Conservation (phyloP, 2,888 invertebrate species). For the Cyrtodaria siliqua region DNA sequence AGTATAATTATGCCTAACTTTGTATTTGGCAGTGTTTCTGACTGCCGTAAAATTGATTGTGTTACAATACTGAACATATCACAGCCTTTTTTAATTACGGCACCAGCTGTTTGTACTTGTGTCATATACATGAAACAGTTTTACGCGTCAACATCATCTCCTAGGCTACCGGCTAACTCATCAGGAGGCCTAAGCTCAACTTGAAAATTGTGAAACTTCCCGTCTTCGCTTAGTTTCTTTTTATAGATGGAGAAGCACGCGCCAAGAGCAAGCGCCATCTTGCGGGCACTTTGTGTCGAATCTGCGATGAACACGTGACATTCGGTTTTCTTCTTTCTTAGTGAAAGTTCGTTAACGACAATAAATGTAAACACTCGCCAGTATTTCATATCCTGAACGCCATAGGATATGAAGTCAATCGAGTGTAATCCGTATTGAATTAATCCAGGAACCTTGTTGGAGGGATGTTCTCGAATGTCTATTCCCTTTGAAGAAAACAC, state of each 20-base stretch:
- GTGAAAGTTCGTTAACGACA: constrained; percentile 83
- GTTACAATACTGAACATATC: too few relatives aligned
- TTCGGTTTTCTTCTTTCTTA: constrained; percentile 77
- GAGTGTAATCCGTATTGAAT: constrained; percentile 77
- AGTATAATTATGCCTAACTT: too few relatives aligned
- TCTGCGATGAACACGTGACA: constrained; percentile 84
- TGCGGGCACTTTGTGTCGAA: constrained; percentile 76
- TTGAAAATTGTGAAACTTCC: constrained; percentile 77
- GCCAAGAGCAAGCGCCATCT: constrained; percentile 79
- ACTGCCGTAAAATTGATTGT: too few relatives aligned
- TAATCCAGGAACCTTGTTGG: constrained; percentile 73
- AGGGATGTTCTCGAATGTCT: constrained; percentile 78
- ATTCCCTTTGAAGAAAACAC: constrained; percentile 81
- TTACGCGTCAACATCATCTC: constrained; percentile 71
- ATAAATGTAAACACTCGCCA: constrained; percentile 84
- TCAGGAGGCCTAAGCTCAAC: constrained; percentile 80
- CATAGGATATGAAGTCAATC: constrained; percentile 85
- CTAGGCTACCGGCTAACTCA: constrained; percentile 73
- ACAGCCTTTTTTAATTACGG: too few relatives aligned
- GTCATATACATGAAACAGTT: too few relatives aligned
- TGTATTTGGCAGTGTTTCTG: too few relatives aligned
- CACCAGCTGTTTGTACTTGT: too few relatives aligned
- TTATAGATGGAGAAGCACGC: constrained; percentile 78
- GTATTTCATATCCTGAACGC: constrained; percentile 84
- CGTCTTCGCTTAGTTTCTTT: constrained; percentile 73